phyloP scores from a whole-genome alignment of 1,140 invertebrate genomes.

The Saccostrea glomerata region DNA sequence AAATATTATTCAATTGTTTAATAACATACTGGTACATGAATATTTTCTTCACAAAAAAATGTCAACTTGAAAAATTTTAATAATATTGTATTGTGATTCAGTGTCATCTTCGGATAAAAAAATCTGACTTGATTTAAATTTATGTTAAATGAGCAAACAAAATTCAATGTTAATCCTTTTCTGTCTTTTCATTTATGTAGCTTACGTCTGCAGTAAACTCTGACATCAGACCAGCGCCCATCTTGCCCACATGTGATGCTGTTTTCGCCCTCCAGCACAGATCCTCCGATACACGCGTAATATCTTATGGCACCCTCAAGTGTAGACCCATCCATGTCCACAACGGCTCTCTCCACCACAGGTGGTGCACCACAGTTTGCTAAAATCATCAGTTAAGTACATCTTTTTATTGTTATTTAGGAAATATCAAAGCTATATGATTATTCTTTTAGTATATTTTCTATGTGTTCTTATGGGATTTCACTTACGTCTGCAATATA shows the following conservation, averaged over 20 bases:
- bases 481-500: constrained; percentile 29
- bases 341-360: background rate
- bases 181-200: background rate
- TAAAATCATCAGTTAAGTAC: background rate
- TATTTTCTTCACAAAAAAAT: background rate
- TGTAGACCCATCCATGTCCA: background rate
- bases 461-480: background rate
- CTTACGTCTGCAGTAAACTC: constrained; percentile 33
- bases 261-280: constrained; percentile 8
- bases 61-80: background rate
- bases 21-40: background rate
- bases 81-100: background rate
- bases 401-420: background rate
- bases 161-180: no score
- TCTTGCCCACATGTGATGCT: constrained; percentile 2
- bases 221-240: constrained; percentile 15
- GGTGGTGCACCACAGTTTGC: background rate
- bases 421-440: background rate
- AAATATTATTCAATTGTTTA: background rate
- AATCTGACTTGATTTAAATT: background rate
- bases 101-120: background rate
- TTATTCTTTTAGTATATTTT: background rate
- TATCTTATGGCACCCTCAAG: background rate
- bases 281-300: background rate
- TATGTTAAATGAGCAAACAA: no score